These are phyloP conservation scores for Okamejei kenojei DNA, from an alignment of 2,797 vertebrate species.

Conservation along the genomic window DNA sequence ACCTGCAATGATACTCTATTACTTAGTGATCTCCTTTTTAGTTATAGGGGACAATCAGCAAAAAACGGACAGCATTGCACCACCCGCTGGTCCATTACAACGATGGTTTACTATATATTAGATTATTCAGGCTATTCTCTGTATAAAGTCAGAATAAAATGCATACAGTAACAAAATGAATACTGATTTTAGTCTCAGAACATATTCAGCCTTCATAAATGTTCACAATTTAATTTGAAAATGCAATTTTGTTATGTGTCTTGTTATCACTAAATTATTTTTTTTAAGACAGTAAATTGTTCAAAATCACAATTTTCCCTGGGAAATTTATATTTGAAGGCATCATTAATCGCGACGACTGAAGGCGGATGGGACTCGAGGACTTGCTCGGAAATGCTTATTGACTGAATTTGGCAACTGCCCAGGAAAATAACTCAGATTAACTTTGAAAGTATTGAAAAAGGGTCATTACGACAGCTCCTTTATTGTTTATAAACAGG, in stretches of 20 bases:
- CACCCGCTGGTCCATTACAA: too few relatives aligned
- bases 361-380: neutral
- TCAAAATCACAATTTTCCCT: neutral
- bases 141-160: neutral
- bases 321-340: neutral
- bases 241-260: neutral
- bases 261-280: conserved; percentile 9
- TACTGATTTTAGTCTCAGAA: neutral
- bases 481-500: neutral
- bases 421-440: neutral
- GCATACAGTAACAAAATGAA: neutral
- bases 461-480: too few relatives aligned
- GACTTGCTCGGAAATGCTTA: neutral
- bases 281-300: neutral
- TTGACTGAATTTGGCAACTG: neutral
- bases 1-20: too few relatives aligned
- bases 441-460: neutral
- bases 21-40: too few relatives aligned
- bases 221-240: neutral
- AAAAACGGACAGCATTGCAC: too few relatives aligned
- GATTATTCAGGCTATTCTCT: neutral
- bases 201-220: neutral
- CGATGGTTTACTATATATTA: neutral
- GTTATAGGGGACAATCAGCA: too few relatives aligned
- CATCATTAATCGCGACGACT: neutral